Evolutionary conservation across 1,140 invertebrate genomes (phyloP).

Genomic region (Cydia strobilella): DNA sequence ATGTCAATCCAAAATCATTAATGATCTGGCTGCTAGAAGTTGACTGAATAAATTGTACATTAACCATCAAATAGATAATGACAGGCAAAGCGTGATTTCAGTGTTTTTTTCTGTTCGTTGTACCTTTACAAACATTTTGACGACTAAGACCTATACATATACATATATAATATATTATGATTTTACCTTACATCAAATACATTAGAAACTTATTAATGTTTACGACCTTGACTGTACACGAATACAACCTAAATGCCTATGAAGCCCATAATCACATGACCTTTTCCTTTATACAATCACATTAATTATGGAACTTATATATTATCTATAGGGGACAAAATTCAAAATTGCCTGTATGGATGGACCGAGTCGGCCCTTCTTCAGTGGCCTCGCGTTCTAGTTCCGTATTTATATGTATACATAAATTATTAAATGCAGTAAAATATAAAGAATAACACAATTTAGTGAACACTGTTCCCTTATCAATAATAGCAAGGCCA

Average conservation of each 20-base stretch:
- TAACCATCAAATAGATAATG: too few relatives aligned
- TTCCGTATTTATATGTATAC: constrained; percentile 7
- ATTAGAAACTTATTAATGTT: neutral
- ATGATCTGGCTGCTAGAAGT: too few relatives aligned
- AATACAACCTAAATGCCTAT: neutral
- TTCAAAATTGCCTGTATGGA: neutral
- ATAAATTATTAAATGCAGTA: constrained; percentile 43
- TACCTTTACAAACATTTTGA: too few relatives aligned
- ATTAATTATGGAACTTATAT: neutral
- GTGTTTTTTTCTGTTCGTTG: too few relatives aligned
- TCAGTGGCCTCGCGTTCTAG: constrained; percentile 6
- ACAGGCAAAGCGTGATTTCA: too few relatives aligned
- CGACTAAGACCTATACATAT: too few relatives aligned
- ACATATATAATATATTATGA: too few relatives aligned
- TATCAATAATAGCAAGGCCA: constrained; percentile 71
- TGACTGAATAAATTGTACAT: too few relatives aligned
- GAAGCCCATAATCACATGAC: constrained; percentile 8
- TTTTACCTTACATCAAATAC: too few relatives aligned
- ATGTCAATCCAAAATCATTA: too few relatives aligned
- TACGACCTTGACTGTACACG: neutral
- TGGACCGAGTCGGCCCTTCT: neutral
- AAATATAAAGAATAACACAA: constrained; percentile 57
- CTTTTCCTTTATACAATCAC: neutral
- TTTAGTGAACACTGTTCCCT: constrained; percentile 53
- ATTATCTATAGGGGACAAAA: neutral